Base-by-base conservation (phyloP, 2,888 invertebrate species). In the Esperia sulphurella region DNA sequence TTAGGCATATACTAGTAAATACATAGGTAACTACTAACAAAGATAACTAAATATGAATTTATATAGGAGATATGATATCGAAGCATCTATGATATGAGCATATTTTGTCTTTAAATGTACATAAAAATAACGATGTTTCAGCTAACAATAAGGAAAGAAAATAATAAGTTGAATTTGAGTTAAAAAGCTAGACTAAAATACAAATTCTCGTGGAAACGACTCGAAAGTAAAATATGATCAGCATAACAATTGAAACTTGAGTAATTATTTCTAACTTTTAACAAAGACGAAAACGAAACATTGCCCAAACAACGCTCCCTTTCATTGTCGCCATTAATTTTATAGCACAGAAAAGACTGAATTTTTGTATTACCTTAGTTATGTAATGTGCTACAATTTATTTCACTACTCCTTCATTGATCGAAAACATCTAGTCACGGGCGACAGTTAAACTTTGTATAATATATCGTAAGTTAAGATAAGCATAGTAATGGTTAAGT, bases 311-410 rank as follows among this genome's bases (percentile, higher is more conserved):
- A 37, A 6, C 38, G 43, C 41, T 31, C 14, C 8, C 42, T n/a
- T 40, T 40, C 40, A 12, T 43, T 46, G 30, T 41, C 33, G 8
- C 12, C 35, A 41, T 40, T 43, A 37, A 43, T 38, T 44, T 41
- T 41, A 42, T 49, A 39, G 13, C 37, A 56, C 65, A 64, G 58
- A 67, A 61, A 65, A 68, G 67, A 68, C 67, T 68, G 67, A 68
- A 63, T 57, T 58, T 66, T 67, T 63, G 53, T 57, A 65, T 61
- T 63, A 58, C 21, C 33, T 44, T 42, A 45, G 30, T 41, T 47
- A 47, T 10, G 28, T 43, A 33, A 21, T 5, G 21, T 21, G 21
- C 21, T 21, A 5, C 21, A 21, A 21, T n/a, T n/a, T n/a, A n/a
- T n/a, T 43, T 40, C 14, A 37, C 40, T 12, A 14, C 21, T 9